These are phyloP conservation scores for Drosophila nr. fundita DNA, from an alignment of 2,888 invertebrate genomes.

Conservation along the genomic window DNA sequence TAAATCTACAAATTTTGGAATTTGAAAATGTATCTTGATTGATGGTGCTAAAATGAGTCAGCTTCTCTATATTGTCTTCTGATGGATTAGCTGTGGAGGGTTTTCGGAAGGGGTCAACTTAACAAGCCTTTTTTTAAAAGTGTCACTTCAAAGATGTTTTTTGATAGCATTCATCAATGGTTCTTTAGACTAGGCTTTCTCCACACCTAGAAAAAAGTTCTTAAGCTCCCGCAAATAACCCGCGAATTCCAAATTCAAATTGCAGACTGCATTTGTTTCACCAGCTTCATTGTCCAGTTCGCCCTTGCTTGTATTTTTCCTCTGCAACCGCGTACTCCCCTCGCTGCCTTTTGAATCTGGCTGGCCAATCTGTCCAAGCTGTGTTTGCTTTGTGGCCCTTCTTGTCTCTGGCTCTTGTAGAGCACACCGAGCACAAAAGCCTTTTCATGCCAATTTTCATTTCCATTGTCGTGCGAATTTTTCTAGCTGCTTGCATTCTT, in stretches of 20 bases:
- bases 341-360: not conserved
- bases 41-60: not conserved
- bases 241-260: constrained; percentile 19
- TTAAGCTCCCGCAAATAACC: constrained; percentile 4
- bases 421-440: constrained; percentile 53
- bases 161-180: not conserved
- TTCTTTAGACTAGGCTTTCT: not conserved
- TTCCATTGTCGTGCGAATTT: constrained; percentile 73
- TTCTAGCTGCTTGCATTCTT: constrained; percentile 25
- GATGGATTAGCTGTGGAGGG: not conserved
- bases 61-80: not conserved
- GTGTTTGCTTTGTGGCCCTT: constrained; percentile 19
- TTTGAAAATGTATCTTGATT: not conserved
- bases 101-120: not conserved
- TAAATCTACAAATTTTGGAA: not conserved
- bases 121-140: not conserved
- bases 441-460: constrained; percentile 72
- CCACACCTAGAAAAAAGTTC: not conserved
- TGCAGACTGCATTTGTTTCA: constrained; percentile 10
- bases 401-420: constrained; percentile 15
- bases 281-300: constrained; percentile 2
- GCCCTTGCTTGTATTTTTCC: not conserved
- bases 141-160: not conserved
- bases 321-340: not conserved
- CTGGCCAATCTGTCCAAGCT: constrained; percentile 24